A percentile compares a stretch with the other conserved stretches of the same genome.
Conservation (phyloP, 1,140 invertebrate species). For the Drosophila trapezifrons region DNA sequence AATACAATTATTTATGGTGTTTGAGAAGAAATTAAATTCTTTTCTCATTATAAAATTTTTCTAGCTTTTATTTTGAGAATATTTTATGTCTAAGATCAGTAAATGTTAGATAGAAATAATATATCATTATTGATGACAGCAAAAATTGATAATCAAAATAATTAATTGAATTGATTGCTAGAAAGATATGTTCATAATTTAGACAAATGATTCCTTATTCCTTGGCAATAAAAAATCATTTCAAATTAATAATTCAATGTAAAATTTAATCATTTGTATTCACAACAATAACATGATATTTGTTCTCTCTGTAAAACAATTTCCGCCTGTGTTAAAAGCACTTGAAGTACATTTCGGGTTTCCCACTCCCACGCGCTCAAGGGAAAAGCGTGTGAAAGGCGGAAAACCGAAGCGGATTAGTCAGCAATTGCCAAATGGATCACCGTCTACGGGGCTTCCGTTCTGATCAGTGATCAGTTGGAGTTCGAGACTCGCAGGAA, state of each 20-base stretch:
- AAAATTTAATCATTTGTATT: too few relatives aligned
- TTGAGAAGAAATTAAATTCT: background rate
- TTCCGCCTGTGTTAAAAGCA: conserved; percentile 22
- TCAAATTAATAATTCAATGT: too few relatives aligned
- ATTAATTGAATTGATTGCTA: background rate
- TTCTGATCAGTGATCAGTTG: conserved; percentile 3
- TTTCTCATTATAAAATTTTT: too few relatives aligned
- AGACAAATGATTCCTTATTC: background rate
- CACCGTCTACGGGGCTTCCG: conserved; percentile 49
- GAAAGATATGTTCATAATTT: background rate
- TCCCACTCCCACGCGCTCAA: conserved; percentile 34
- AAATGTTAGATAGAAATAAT: background rate
- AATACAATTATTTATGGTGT: background rate
- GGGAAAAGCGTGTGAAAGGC: conserved; percentile 47
- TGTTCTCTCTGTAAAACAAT: background rate
- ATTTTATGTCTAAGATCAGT: background rate
- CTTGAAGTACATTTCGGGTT: conserved; percentile 24
- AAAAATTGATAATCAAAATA: background rate
- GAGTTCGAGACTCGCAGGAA: background rate
- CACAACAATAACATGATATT: too few relatives aligned
- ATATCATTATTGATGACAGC: background rate
- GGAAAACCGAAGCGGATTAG: conserved; percentile 22
- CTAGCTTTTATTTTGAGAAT: background rate
- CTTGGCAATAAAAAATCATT: background rate
- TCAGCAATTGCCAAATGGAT: conserved; percentile 32